A percentile compares a stretch with the other conserved stretches of the same genome.
Conservation (phyloP, 2,888 invertebrate genomes). For the Spilosoma lubricipeda region DNA sequence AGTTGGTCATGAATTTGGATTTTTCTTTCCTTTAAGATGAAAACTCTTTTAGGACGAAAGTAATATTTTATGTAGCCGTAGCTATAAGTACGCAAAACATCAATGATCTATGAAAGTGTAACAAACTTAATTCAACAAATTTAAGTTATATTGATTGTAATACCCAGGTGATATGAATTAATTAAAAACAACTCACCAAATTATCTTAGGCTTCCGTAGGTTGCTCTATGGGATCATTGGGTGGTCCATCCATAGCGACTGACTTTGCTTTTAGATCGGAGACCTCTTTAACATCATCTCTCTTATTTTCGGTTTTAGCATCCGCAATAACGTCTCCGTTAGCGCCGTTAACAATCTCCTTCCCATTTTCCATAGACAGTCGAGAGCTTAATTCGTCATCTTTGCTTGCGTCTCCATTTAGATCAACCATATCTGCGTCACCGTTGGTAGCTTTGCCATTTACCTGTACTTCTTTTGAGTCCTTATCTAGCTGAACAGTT, state of each 20-base stretch:
- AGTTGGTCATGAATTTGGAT: neutral
- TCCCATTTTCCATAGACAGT: slow-evolving; percentile 73
- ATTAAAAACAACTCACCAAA: slow-evolving; percentile 64
- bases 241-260: slow-evolving; percentile 80
- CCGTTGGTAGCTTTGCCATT: slow-evolving; percentile 77
- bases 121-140: neutral
- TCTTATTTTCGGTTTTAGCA: slow-evolving; percentile 74
- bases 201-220: slow-evolving; percentile 83
- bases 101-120: too few species aligned
- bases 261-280: slow-evolving; percentile 86
- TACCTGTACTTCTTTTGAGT: slow-evolving; percentile 64
- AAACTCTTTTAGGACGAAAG: neutral
- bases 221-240: slow-evolving; percentile 79
- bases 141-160: neutral
- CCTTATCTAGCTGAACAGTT: slow-evolving; percentile 53
- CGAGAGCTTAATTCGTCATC: slow-evolving; percentile 72
- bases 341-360: slow-evolving; percentile 65
- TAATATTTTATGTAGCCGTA: neutral
- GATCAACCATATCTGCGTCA: slow-evolving; percentile 57
- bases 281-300: slow-evolving; percentile 60
- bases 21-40: neutral
- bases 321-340: slow-evolving; percentile 62
- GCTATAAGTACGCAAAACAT: too few species aligned
- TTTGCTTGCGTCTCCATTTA: slow-evolving; percentile 73
- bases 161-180: neutral